Percentiles rank a stretch among this genome's conserved stretches.
Conservation (phyloP, 1,140 invertebrate genomes). For the Eulimnadia texana region DNA sequence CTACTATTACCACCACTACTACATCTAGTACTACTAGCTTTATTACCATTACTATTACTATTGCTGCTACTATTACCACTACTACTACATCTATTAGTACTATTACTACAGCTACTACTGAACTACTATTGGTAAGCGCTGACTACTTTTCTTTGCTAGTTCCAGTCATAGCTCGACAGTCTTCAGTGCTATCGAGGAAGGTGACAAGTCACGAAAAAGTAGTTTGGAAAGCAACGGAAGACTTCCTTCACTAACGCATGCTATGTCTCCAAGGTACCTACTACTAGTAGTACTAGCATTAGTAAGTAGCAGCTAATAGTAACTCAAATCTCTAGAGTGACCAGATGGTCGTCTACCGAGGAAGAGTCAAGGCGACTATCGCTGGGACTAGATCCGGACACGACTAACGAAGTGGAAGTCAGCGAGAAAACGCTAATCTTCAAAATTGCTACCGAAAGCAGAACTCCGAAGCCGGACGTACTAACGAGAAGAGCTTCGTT, state of each 20-base stretch:
- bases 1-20: too few relatives aligned
- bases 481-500: background rate
- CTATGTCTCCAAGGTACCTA: background rate
- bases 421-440: constrained; percentile 55
- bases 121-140: background rate
- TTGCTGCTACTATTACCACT: too few relatives aligned
- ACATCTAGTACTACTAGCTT: too few relatives aligned
- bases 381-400: constrained; percentile 30
- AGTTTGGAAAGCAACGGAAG: background rate
- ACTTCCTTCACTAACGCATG: background rate
- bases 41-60: too few relatives aligned
- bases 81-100: too few relatives aligned
- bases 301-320: too few relatives aligned
- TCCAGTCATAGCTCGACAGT: background rate
- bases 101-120: too few relatives aligned
- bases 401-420: constrained; percentile 56
- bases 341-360: constrained; percentile 8
- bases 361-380: constrained; percentile 22
- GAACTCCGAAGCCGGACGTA: background rate
- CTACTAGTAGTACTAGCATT: too few relatives aligned
- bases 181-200: background rate
- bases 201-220: background rate
- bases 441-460: constrained; percentile 42
- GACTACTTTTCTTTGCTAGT: background rate
- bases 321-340: too few relatives aligned